Conservation (phyloP, 2,113 vertebrate species). For the Aldabrachelys gigantea region DNA sequence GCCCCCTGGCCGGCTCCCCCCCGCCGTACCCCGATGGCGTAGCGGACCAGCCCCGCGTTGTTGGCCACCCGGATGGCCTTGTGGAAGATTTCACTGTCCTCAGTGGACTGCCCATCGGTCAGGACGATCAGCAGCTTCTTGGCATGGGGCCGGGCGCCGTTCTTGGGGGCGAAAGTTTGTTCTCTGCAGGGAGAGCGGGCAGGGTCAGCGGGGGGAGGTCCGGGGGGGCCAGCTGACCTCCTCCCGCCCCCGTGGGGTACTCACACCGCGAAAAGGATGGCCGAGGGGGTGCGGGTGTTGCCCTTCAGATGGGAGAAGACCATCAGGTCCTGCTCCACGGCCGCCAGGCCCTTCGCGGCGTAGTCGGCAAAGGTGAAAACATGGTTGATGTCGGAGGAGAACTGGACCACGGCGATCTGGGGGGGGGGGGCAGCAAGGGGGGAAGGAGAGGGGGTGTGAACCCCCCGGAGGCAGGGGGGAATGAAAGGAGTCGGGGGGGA, state of each 20-base stretch:
- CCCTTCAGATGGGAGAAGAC: neutral
- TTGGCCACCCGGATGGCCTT: neutral
- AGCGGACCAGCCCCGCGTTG: neutral
- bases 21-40: neutral
- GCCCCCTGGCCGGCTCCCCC: no score
- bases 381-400: neutral
- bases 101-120: neutral
- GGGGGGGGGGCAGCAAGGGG: no score
- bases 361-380: neutral
- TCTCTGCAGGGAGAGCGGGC: neutral
- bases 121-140: neutral
- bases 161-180: neutral
- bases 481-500: no score
- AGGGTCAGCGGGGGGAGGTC: rapidly evolving
- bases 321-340: neutral
- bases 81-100: rapidly evolving
- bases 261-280: neutral
- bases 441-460: no score
- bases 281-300: neutral
- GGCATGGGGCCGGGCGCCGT: neutral
- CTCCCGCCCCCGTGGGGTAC: neutral
- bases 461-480: no score
- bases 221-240: no score
- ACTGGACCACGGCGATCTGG: neutral
- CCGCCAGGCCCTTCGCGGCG: neutral